Evolutionary conservation across 2,797 vertebrate genomes (phyloP), one percentile per base, ranked within the genome.

Genomic region (Syngnathus rostellatus): DNA sequence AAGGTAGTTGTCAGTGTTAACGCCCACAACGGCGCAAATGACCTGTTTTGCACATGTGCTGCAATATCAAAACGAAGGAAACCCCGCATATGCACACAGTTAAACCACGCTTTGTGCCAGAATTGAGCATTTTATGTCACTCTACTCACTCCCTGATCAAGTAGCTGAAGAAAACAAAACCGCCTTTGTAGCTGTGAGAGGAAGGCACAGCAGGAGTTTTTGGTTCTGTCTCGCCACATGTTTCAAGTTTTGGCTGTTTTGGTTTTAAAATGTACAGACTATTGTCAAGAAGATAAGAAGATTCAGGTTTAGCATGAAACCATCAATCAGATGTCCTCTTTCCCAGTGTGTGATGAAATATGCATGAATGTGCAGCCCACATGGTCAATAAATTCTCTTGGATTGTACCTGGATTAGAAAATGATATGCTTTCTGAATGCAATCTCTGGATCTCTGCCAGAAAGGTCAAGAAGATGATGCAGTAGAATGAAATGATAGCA

Each of bases 261-360:
- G 68, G 69, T 71, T 84, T 73, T 80, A 62, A 62, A 75, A 80
- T 80, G 77, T 62, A 66, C 76, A 76, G 73, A 58, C 70, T 65
- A 64, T 68, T 81, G 81, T 81, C 71, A 68, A 76, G 61, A 80
- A 88, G 87, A 91, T 87, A 87, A 87, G 82, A 82, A 51, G 80
- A 68, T 77, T 88, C 81, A 75, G 78, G 77, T 67, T 71, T 72
- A 83, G 77, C 68, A 74, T 80, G 64, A 71, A 67, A 71, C 72
- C 67, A 81, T 89, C 68, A 91, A 89, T 89, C 85, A 88, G 78
- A 68, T 58, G 69, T 81, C 71, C 71, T 83, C 71, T 83, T 78
- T 65, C 78, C 65, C 81, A 79, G 63, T 37, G 1, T 40, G 68
- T 58, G 79, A 81, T 71, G 65, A 78, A 72, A 65, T 71, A 72